Conservation (phyloP, 2,888 invertebrate genomes). For the Catonia carolina region DNA sequence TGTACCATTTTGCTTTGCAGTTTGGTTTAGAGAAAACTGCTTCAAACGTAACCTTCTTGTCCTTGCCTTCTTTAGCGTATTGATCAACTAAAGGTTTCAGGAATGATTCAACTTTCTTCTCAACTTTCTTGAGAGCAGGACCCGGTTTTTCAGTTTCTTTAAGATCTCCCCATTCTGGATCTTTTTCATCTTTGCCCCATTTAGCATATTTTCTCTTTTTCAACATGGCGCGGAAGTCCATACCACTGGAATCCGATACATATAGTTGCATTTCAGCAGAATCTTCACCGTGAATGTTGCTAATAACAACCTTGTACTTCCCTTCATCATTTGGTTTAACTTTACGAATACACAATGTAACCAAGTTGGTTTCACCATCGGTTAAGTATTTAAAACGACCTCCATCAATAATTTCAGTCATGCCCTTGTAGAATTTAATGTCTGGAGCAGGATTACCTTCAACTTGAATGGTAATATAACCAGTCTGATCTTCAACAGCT, state of each 20-base stretch:
- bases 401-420: slow-evolving; percentile 87
- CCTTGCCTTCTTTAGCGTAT: slow-evolving; percentile 91
- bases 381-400: slow-evolving; percentile 93
- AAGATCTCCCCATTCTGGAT: slow-evolving; percentile 88
- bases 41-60: slow-evolving; percentile 89
- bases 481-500: slow-evolving; percentile 92
- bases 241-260: slow-evolving; percentile 94
- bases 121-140: slow-evolving; percentile 84
- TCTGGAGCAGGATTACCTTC: slow-evolving; percentile 93
- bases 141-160: slow-evolving; percentile 85
- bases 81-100: slow-evolving; percentile 91
- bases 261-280: slow-evolving; percentile 92
- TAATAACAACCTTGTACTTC: slow-evolving; percentile 86
- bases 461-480: slow-evolving; percentile 85
- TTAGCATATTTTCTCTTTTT: slow-evolving; percentile 93
- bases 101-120: slow-evolving; percentile 92
- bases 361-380: slow-evolving; percentile 86
- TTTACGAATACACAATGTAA: slow-evolving; percentile 92
- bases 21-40: slow-evolving; percentile 96
- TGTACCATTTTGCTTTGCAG: slow-evolving; percentile 85
- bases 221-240: slow-evolving; percentile 98
- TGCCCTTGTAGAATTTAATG: slow-evolving; percentile 92
- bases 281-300: slow-evolving; percentile 92
- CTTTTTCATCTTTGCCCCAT: slow-evolving; percentile 86
- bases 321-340: slow-evolving; percentile 96